Conservation (phyloP, 2,113 vertebrate species). For the Ursus arctos region DNA sequence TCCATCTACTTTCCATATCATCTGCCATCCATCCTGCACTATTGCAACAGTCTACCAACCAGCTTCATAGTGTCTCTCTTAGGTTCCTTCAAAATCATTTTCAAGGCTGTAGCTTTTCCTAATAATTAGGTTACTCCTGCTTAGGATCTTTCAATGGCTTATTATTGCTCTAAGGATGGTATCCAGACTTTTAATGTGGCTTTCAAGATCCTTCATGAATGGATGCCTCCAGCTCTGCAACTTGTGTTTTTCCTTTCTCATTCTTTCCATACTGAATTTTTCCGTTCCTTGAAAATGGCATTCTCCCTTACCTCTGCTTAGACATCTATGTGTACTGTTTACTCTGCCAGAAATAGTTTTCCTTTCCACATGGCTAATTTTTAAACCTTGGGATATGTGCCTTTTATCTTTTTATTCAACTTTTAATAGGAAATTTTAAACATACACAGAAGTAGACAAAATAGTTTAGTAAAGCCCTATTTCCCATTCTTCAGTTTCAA, state of each 20-base stretch:
- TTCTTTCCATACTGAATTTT: neutral
- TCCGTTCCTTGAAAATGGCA: neutral
- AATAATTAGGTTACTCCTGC: neutral
- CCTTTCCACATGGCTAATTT: neutral
- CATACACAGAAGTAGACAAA: neutral
- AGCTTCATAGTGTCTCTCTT: neutral
- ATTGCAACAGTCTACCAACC: neutral
- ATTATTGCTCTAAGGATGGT: neutral
- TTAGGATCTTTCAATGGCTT: neutral
- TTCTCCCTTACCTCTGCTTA: neutral
- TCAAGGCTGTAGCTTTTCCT: neutral
- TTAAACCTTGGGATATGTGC: neutral
- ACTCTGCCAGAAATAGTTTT: neutral
- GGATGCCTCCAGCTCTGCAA: neutral
- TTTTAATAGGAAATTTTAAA: neutral
- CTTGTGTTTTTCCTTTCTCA: neutral
- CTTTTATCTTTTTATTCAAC: neutral
- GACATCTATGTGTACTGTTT: neutral
- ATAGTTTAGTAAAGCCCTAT: neutral
- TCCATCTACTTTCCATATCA: neutral
- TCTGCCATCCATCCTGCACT: neutral
- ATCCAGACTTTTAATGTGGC: neutral
- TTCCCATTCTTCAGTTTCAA: neutral
- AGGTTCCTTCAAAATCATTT: neutral
- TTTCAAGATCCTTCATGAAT: neutral